Evolutionary conservation across 2,113 vertebrate species (phyloP), one percentile per base, ranked within the genome.

Genomic region (Poicephalus meyeri): DNA sequence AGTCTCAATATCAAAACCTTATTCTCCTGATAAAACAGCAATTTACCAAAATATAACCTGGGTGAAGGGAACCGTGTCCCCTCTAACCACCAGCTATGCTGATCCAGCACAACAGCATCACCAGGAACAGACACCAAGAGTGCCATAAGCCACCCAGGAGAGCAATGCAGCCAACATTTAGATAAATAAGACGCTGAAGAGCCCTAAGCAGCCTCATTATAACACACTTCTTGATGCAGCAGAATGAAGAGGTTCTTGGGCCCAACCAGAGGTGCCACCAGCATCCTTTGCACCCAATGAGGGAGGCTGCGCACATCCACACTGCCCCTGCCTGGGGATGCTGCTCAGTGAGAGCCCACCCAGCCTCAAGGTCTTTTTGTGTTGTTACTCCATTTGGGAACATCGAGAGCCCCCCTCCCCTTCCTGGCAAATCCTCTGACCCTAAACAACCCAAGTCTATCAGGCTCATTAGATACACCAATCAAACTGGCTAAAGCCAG

Each of bases 361-460:
- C 47, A 8, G 39, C 16, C 50, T 68, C 86, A 73, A 70, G 63
- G 93, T 37, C 78, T 58, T 70, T 18, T 14, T 84, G 55, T 53
- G 60, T 17, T 46, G 24, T 33, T 64, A 6, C 15, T 80, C 13
- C 21, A 58, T 64, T 77, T 12, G 2, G 52, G 39, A 91, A 74
- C 4, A 5, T 44, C 0, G 13, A 79, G 61, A 50, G 46, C 73
- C 88, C 69, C 76, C 76, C 69, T 77, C 64, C 44, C 41, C 49
- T 66, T 77, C 86, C 82, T 66, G 65, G 88, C 63, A 93, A 94
- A 86, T 60, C 60, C 91, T 89, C 46, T 94, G 83, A 95, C 93
- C 94, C 47, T 39, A 78, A 87, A 88, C 60, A 97, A 97, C 95
- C 94, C 2, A 6, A 82, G 49, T 28, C 56, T 49, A 74, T 29